Percentiles rank a stretch among this genome's conserved stretches.
phyloP scores from a whole-genome alignment of 2,888 invertebrate genomes.

The Ditylenchus weischeri region DNA sequence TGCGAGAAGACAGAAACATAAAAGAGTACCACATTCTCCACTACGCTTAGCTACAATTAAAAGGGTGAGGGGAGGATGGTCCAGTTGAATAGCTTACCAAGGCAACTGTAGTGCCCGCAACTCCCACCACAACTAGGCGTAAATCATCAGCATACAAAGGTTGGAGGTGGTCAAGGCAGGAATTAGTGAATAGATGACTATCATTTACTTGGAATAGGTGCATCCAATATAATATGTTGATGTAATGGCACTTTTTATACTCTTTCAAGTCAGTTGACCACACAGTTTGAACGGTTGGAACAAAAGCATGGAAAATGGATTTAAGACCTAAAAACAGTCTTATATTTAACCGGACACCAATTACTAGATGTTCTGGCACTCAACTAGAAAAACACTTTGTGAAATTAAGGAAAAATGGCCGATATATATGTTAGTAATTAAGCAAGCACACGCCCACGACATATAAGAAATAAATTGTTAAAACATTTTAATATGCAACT shows the following conservation, averaged over 20 bases:
- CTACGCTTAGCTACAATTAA: conserved; percentile 27
- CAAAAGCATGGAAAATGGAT: no score
- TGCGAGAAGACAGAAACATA: conserved; percentile 46
- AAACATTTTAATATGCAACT: no score
- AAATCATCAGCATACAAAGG: conserved; percentile 32
- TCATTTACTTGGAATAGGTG: conserved; percentile 44
- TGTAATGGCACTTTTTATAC: not conserved
- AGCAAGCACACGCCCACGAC: no score
- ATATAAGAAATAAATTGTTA: no score
- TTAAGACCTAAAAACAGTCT: no score
- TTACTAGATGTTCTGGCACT: no score
- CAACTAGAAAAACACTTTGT: no score
- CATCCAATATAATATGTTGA: conserved; percentile 26
- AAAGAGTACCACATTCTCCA: conserved; percentile 42
- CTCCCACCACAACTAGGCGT: conserved; percentile 39
- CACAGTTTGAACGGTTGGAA: no score
- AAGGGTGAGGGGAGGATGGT: not conserved
- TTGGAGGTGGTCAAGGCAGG: conserved; percentile 30
- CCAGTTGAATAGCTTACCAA: conserved; percentile 21
- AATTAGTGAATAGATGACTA: conserved; percentile 17
- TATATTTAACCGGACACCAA: no score
- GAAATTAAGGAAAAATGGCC: no score
- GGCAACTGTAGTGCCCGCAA: conserved; percentile 36
- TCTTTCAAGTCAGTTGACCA: no score
- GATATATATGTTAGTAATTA: no score